Evolutionary conservation across 2,113 vertebrate genomes (phyloP).

Genomic region (Sinocyclocheilus anophthalmus): DNA sequence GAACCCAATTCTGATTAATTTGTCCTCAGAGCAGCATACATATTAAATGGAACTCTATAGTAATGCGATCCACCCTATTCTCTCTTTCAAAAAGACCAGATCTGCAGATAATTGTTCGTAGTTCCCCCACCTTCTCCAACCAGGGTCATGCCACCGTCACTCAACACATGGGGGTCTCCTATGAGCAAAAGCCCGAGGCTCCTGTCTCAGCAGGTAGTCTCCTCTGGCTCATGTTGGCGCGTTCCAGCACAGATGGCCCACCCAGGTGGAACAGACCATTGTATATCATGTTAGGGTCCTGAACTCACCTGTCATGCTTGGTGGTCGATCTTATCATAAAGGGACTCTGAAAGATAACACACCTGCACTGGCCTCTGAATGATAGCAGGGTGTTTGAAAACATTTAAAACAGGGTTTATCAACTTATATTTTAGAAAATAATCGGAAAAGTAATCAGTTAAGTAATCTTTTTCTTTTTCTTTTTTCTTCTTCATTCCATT

Average conservation of each 20-base stretch:
- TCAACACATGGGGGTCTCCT: constrained; percentile 46
- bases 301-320: constrained; percentile 37
- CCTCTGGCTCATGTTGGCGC: constrained; percentile 35
- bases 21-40: neutral
- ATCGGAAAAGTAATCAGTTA: neutral
- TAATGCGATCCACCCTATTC: constrained; percentile 17
- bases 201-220: constrained; percentile 38
- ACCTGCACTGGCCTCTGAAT: constrained; percentile 43
- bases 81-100: constrained; percentile 17
- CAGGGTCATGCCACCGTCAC: constrained; percentile 35
- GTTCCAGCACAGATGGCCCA: constrained; percentile 48
- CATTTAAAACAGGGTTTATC: neutral
- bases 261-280: constrained; percentile 51
- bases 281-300: constrained; percentile 52
- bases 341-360: constrained; percentile 46
- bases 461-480: neutral
- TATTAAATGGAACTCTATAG: neutral
- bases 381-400: neutral
- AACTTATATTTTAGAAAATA: neutral
- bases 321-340: constrained; percentile 51
- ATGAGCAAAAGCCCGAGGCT: constrained; percentile 37
- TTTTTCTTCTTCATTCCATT: neutral
- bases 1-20: neutral
- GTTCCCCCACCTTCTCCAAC: constrained; percentile 7
- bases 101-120: constrained; percentile 5